Percentiles rank a stretch among this genome's conserved stretches.
These are phyloP conservation scores for Campaea margaritaria DNA, from an alignment of 2,888 invertebrate genomes.

Conservation along the genomic window DNA sequence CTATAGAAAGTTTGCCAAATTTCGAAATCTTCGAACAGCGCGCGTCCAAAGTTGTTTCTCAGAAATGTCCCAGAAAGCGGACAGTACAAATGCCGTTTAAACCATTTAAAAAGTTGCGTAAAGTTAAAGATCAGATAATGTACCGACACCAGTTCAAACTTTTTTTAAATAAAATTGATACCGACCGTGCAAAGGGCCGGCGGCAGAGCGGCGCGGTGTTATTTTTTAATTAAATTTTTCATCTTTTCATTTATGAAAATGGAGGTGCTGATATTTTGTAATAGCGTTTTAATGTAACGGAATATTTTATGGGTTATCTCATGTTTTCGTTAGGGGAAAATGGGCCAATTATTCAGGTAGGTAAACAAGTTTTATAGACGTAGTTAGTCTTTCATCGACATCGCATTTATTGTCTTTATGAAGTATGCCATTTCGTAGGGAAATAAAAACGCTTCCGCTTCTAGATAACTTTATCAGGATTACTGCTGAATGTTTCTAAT, in stretches of 20 bases:
- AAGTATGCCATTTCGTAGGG: conserved; percentile 23
- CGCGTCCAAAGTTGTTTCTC: conserved; percentile 11
- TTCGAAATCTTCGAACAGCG: conserved; percentile 35
- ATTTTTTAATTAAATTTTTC: conserved; percentile 63
- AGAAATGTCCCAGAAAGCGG: conserved; percentile 1
- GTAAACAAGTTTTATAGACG: conserved; percentile 32
- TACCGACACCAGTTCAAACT: conserved; percentile 44
- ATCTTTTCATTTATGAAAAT: conserved; percentile 54
- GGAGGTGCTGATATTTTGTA: conserved; percentile 50
- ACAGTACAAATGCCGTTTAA: not conserved
- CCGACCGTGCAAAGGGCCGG: conserved; percentile 21
- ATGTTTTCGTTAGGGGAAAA: conserved; percentile 38
- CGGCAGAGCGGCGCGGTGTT: conserved; percentile 43
- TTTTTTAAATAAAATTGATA: conserved; percentile 63
- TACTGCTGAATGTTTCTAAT: not conserved
- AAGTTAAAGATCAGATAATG: conserved; percentile 59
- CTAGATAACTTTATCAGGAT: not conserved
- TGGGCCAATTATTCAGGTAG: conserved; percentile 33
- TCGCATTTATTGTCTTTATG: conserved; percentile 28
- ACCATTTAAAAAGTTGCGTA: conserved; percentile 63
- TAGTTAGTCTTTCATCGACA: conserved; percentile 23
- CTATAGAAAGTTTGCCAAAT: conserved; percentile 25
- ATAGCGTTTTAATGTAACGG: conserved; percentile 51
- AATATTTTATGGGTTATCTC: conserved; percentile 39
- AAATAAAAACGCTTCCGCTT: conserved; percentile 13